Percentiles rank a stretch among this genome's conserved stretches.
Conservation (phyloP, 2,797 vertebrate genomes). For the Protonibea diacanthus region DNA sequence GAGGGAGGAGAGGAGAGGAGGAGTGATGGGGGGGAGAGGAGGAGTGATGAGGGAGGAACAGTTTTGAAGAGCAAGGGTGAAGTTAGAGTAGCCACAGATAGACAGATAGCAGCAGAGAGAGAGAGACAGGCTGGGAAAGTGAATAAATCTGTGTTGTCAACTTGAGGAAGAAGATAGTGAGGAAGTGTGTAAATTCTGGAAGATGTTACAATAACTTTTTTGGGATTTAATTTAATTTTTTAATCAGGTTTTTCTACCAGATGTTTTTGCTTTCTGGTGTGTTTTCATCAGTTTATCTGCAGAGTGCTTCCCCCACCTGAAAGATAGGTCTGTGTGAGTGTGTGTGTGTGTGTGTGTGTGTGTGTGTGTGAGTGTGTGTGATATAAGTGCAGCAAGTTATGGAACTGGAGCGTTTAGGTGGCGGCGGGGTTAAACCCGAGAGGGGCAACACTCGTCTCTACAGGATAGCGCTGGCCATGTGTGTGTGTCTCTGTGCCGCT, state of each 20-base stretch:
- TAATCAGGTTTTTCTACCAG: neutral
- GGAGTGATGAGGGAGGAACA: conserved; percentile 62
- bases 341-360: neutral
- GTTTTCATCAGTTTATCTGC: neutral
- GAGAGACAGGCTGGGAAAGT: neutral
- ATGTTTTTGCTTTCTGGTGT: neutral
- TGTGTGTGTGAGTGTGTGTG: neutral
- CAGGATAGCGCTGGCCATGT: conserved; percentile 87
- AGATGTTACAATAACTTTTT: neutral
- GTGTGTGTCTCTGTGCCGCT: conserved; percentile 81
- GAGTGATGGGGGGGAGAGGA: conserved; percentile 27
- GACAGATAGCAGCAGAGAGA: neutral
- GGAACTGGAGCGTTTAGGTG: conserved; percentile 82
- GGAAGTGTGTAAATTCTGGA: neutral
- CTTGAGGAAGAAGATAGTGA: neutral
- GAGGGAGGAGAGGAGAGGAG: conserved; percentile 15
- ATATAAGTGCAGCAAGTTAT: conserved; percentile 57
- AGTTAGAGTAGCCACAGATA: conserved; percentile 64
- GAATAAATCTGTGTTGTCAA: neutral
- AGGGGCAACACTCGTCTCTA: conserved; percentile 78
- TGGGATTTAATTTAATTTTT: conserved; percentile 1
- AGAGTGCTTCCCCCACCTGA: neutral
- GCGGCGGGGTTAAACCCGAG: conserved; percentile 74
- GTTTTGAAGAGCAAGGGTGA: conserved; percentile 56
- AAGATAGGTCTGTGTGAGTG: neutral